Percentiles rank a stretch among this genome's conserved stretches.
These are phyloP conservation scores for Zingel zingel DNA, from an alignment of 2,113 vertebrate genomes.

Conservation along the genomic window DNA sequence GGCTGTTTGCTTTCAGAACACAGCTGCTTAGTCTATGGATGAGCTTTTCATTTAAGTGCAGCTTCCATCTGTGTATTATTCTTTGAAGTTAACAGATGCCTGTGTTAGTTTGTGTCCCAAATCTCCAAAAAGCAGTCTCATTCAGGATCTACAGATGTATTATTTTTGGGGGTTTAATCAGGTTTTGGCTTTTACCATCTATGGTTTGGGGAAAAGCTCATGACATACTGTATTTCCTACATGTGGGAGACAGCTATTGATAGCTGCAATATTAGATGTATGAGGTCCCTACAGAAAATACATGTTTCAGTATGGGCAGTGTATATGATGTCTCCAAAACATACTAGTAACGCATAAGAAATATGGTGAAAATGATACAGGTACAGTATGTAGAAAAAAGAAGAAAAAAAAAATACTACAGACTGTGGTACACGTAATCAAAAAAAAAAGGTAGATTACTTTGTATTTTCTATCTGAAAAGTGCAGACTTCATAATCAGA, in stretches of 20 bases:
- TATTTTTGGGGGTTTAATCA: background rate
- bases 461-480: background rate
- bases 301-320: background rate
- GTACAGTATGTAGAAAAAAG: background rate
- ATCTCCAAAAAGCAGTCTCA: background rate
- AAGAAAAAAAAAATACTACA: background rate
- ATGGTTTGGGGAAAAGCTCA: background rate
- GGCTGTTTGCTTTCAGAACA: constrained; percentile 64
- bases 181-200: background rate
- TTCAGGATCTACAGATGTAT: background rate
- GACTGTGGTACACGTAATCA: background rate
- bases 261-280: background rate
- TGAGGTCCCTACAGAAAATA: background rate
- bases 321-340: background rate
- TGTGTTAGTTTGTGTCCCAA: constrained; percentile 1
- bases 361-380: background rate
- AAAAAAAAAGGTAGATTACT: background rate
- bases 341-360: background rate
- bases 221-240: background rate
- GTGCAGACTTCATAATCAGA: background rate
- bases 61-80: constrained; percentile 66
- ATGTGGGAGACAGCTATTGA: background rate
- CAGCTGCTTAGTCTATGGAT: constrained; percentile 66
- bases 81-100: constrained; percentile 13
- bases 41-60: constrained; percentile 65